Conservation (phyloP, 2,888 invertebrate genomes). For the Mongoloraphidia duomilia region DNA sequence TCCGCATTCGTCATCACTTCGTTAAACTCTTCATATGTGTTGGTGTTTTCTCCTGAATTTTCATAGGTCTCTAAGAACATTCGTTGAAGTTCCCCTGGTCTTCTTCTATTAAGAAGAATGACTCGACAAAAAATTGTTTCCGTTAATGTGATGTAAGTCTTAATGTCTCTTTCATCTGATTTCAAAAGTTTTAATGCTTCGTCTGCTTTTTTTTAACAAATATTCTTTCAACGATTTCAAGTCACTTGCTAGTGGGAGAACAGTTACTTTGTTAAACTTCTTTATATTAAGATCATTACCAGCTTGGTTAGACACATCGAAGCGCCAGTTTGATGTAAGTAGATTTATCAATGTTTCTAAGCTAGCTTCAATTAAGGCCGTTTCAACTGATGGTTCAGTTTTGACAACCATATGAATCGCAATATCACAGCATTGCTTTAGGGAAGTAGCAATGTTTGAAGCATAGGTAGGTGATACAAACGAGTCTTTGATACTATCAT, state of each 20-base stretch:
- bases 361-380: too few species aligned
- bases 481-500: background rate
- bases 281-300: conserved; percentile 12
- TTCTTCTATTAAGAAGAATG: conserved; percentile 16
- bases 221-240: conserved; percentile 6
- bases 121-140: conserved; percentile 16
- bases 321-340: too few species aligned
- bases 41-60: conserved; percentile 2
- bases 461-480: conserved; percentile 6
- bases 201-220: background rate
- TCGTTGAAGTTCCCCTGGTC: conserved; percentile 17
- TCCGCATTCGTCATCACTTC: conserved; percentile 13
- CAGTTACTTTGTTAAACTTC: conserved; percentile 14
- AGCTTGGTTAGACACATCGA: too few species aligned
- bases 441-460: conserved; percentile 5
- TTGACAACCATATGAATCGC: conserved; percentile 3
- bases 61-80: conserved; percentile 11
- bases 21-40: conserved; percentile 15
- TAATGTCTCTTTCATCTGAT: conserved; percentile 7
- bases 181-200: too few species aligned
- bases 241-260: conserved; percentile 7
- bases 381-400: too few species aligned
- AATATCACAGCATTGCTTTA: conserved; percentile 9
- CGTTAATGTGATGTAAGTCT: conserved; percentile 10
- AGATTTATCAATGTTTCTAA: too few species aligned